These are phyloP conservation scores for Pentalonia nigronervosa DNA, from an alignment of 1,140 invertebrate genomes.

Conservation along the genomic window DNA sequence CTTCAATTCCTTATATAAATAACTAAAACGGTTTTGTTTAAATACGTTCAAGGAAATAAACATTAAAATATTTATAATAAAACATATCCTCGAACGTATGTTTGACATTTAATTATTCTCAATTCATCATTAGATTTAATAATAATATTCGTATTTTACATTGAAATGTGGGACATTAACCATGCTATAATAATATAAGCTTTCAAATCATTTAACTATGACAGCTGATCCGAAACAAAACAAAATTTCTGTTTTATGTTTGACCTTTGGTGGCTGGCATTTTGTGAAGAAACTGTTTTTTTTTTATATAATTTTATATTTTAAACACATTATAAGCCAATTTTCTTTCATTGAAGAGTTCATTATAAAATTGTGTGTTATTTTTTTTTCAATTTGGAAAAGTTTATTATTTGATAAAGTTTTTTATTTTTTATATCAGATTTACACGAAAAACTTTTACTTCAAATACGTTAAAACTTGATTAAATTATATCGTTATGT, in stretches of 20 bases:
- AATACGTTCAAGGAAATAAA: neutral
- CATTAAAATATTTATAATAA: neutral
- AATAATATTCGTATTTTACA: neutral
- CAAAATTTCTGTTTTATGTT: neutral
- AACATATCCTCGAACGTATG: neutral
- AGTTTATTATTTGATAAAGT: neutral
- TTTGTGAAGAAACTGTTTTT: neutral
- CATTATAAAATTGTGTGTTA: neutral
- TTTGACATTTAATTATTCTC: slow-evolving; percentile 13
- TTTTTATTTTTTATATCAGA: neutral
- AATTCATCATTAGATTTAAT: neutral
- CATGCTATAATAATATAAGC: neutral
- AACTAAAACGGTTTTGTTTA: neutral
- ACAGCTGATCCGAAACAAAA: neutral
- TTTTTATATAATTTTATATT: neutral
- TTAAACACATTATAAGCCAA: neutral
- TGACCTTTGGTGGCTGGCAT: neutral
- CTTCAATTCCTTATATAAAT: neutral
- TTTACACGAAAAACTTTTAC: neutral
- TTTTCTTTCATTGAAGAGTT: neutral
- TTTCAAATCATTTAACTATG: neutral
- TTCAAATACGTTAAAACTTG: neutral
- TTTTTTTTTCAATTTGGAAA: neutral
- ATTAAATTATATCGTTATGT: neutral
- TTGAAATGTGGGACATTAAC: neutral